These are phyloP conservation scores for Lacanobia oleracea DNA, from an alignment of 2,888 invertebrate genomes.

Conservation along the genomic window DNA sequence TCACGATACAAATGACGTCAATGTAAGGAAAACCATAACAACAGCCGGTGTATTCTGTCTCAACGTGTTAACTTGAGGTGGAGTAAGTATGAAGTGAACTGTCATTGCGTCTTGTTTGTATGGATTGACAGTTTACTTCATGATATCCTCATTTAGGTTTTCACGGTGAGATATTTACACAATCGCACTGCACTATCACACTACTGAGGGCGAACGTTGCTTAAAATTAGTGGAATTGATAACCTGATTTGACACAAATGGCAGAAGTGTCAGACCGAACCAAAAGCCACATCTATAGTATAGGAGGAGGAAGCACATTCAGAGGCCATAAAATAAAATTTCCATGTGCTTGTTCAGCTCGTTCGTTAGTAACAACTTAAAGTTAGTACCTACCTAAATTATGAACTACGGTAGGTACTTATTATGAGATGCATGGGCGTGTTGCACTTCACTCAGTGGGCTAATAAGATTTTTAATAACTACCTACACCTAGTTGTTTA, in stretches of 20 bases:
- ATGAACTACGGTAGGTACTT: neutral
- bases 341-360: neutral
- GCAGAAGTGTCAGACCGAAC: too few species aligned
- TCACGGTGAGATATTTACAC: too few species aligned
- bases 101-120: too few species aligned
- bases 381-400: neutral
- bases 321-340: neutral
- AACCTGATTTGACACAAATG: too few species aligned
- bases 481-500: neutral
- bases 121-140: too few species aligned
- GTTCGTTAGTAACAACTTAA: neutral
- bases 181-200: too few species aligned
- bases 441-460: neutral
- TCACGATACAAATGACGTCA: slow-evolving; percentile 24
- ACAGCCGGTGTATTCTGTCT: neutral
- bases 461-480: slow-evolving; percentile 7
- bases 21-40: slow-evolving; percentile 3
- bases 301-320: neutral
- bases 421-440: slow-evolving; percentile 6
- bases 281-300: too few species aligned
- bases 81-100: too few species aligned
- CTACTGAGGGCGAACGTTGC: too few species aligned
- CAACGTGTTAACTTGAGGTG: too few species aligned
- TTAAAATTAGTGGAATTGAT: too few species aligned
- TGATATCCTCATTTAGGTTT: too few species aligned